Evolutionary conservation across 2,888 invertebrate species (phyloP).

Genomic region (Leptinotarsa tumamoca): DNA sequence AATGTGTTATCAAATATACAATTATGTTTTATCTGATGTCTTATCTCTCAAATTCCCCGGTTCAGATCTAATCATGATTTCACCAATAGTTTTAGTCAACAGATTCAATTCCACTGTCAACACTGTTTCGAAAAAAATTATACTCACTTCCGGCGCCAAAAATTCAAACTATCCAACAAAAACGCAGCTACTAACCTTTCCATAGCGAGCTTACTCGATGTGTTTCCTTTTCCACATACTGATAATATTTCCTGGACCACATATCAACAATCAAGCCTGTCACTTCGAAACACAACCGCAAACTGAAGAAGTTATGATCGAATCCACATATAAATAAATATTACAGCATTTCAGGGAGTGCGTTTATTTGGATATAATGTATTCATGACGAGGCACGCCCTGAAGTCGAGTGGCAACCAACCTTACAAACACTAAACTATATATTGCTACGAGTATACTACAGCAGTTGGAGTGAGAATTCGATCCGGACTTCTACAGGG

Average conservation of each 20-base stretch:
- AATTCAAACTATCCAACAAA: constrained; percentile 24
- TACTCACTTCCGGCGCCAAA: constrained; percentile 1
- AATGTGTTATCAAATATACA: too few species aligned
- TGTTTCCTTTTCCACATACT: constrained; percentile 52
- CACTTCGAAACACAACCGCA: constrained; percentile 19
- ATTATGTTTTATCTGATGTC: too few species aligned
- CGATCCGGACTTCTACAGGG: too few species aligned
- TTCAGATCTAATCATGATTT: too few species aligned
- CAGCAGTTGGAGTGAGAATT: too few species aligned
- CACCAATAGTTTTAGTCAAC: too few species aligned
- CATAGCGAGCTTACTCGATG: constrained; percentile 51
- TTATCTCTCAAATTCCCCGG: too few species aligned
- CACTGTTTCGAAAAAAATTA: not conserved
- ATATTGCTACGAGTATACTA: not conserved
- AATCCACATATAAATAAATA: constrained; percentile 56
- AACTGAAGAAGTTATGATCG: constrained; percentile 44
- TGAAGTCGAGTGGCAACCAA: constrained; percentile 35
- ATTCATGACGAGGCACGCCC: constrained; percentile 34
- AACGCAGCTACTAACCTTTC: constrained; percentile 53
- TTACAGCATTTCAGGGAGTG: constrained; percentile 53
- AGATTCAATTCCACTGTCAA: not conserved
- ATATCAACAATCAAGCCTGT: constrained; percentile 6
- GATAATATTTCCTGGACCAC: constrained; percentile 49
- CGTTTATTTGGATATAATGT: constrained; percentile 40
- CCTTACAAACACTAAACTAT: constrained; percentile 19